Evolutionary conservation across 2,797 vertebrate species (phyloP).

Genomic region (Xenentodon cancila): DNA sequence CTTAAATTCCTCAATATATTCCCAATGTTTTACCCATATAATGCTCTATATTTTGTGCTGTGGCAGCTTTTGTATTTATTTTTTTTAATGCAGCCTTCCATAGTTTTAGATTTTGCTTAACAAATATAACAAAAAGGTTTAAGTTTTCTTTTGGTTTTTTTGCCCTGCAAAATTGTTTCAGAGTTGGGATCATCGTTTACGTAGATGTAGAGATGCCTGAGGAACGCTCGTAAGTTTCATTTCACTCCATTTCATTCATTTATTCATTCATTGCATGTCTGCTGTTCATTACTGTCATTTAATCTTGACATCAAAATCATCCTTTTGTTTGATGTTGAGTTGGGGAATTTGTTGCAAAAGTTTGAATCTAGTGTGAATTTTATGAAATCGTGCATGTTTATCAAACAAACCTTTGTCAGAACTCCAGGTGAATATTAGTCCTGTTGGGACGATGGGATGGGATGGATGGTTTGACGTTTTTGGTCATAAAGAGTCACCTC

Average conservation of each 20-base stretch:
- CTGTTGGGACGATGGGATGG: too few species aligned
- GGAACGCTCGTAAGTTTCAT: slow-evolving; percentile 84
- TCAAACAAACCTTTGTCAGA: too few species aligned
- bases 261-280: slow-evolving; percentile 34
- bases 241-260: slow-evolving; percentile 51
- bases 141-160: slow-evolving; percentile 52
- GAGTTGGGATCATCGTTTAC: slow-evolving; percentile 87
- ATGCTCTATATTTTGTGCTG: not conserved
- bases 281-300: slow-evolving; percentile 14
- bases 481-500: too few species aligned
- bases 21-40: slow-evolving; percentile 10
- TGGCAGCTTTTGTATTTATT: not conserved
- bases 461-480: too few species aligned
- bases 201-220: slow-evolving; percentile 87
- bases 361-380: not conserved
- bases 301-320: slow-evolving; percentile 1
- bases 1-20: not conserved
- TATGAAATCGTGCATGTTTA: not conserved
- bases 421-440: too few species aligned
- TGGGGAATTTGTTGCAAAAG: too few species aligned
- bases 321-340: too few species aligned
- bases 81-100: not conserved
- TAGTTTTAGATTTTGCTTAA: slow-evolving; percentile 15
- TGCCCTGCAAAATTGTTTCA: slow-evolving; percentile 66
- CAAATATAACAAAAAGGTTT: slow-evolving; percentile 24